These are phyloP conservation scores for Taenaris catops DNA, from an alignment of 2,888 invertebrate genomes.

Conservation along the genomic window DNA sequence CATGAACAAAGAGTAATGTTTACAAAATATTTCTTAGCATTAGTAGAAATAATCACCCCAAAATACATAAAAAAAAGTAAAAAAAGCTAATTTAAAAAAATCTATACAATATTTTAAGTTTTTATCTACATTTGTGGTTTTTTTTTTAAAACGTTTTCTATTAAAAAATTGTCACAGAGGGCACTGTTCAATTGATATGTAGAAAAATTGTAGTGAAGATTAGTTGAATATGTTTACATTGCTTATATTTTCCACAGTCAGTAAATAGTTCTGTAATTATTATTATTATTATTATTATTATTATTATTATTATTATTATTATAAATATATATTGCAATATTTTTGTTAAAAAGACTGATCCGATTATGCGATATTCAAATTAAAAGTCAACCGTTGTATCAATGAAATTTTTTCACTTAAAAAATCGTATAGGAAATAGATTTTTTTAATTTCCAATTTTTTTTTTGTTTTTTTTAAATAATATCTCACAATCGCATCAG, in stretches of 20 bases:
- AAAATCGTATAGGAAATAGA: not conserved
- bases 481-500: slow-evolving; percentile 37
- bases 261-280: slow-evolving; percentile 13
- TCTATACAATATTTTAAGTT: too few species aligned
- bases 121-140: slow-evolving; percentile 7
- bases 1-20: too few species aligned
- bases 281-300: slow-evolving; percentile 1
- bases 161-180: slow-evolving; percentile 29
- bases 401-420: not conserved
- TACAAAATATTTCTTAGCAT: too few species aligned
- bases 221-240: slow-evolving; percentile 44
- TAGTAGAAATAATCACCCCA: too few species aligned
- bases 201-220: slow-evolving; percentile 42
- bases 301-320: slow-evolving; percentile 4
- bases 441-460: not conserved
- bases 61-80: too few species aligned
- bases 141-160: slow-evolving; percentile 15
- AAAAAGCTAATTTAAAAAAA: too few species aligned
- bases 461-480: too few species aligned
- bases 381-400: not conserved
- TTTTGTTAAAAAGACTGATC: slow-evolving; percentile 10
- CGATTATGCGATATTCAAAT: slow-evolving; percentile 13
- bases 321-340: slow-evolving; percentile 8
- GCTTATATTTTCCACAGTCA: slow-evolving; percentile 35
- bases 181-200: slow-evolving; percentile 57